These are phyloP conservation scores for Alces alces DNA, from an alignment of 2,113 vertebrate genomes.

Conservation along the genomic window DNA sequence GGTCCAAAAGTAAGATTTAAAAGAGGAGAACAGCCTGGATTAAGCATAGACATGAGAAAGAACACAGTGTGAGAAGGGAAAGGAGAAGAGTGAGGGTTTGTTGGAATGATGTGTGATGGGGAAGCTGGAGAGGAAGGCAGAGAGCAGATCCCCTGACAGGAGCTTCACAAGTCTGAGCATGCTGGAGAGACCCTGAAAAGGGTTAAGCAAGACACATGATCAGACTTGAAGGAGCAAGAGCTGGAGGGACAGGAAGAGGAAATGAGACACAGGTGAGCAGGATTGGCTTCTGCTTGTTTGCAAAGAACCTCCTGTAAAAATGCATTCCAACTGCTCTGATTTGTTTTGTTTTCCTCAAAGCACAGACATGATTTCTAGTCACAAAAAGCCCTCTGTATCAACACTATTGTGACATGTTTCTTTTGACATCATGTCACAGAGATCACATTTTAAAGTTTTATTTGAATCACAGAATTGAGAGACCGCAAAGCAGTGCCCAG, in stretches of 20 bases:
- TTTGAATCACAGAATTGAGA: constrained; percentile 1
- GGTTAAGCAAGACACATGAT: not conserved
- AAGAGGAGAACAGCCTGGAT: not conserved
- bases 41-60: not conserved
- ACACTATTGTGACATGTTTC: not conserved
- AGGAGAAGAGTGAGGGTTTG: not conserved
- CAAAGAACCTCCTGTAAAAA: not conserved
- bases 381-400: not conserved
- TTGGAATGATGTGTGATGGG: not conserved
- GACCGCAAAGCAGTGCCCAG: not conserved
- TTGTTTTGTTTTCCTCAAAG: constrained; percentile 5
- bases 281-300: not conserved
- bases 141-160: not conserved
- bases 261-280: not conserved
- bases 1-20: not conserved
- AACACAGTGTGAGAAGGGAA: not conserved
- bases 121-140: not conserved
- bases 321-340: not conserved
- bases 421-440: not conserved
- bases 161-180: not conserved
- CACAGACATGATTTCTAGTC: not conserved
- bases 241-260: not conserved
- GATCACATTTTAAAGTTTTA: constrained; percentile 29
- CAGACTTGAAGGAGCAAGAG: not conserved
- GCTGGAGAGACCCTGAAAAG: not conserved